Base-by-base conservation (phyloP, 1,140 invertebrate species). In the Chymomyza costata region DNA sequence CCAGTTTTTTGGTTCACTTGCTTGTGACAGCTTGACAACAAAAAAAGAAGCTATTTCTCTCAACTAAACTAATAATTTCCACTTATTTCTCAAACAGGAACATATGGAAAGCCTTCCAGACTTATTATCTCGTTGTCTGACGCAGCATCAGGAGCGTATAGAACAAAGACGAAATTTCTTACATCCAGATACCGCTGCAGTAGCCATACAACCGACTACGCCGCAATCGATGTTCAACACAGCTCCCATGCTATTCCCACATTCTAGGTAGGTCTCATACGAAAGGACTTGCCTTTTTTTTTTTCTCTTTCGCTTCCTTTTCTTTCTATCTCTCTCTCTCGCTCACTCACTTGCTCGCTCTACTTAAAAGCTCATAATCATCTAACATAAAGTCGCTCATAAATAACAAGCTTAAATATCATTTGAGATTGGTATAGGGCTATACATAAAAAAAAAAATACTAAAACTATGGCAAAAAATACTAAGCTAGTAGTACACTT, bases 101-200 rank as follows among this genome's bases (percentile, higher is more conserved):
- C 67, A 85, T 60, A 82, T 97, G 81, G 94, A 96, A 66, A 88
- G 91, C 56, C 87, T 96, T 63, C 95, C 94, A 17, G 95, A 95
- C 62, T 88, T 95, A 52, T 88, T 97, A 83, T 91, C 92, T 14
- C 87, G 92, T 49, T 92, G 91, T 71, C 83, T 94, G 59, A 90
- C 89, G 44, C 91, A 92, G 61, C 91, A 92, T 67, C 88, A 89
- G 85, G 89, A 89, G 67, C 82, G 89, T 40, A 88, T 92, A 61
- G 92, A 94, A 68, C 92, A 94, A 76, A 87, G 92, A 46, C 89
- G 92, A 43, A 93, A 95, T 83, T 94, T 94, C 87, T 88, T 95
- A 39, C 94, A 95, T 86, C 94, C 93, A 28, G 93, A 95, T 69
- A 91, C 93, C 19, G 92, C 92, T 25, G 92, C 91, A n/a, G 83